These are phyloP conservation scores for Grammatotria lemairii DNA, from an alignment of 2,113 vertebrate genomes.

Conservation along the genomic window DNA sequence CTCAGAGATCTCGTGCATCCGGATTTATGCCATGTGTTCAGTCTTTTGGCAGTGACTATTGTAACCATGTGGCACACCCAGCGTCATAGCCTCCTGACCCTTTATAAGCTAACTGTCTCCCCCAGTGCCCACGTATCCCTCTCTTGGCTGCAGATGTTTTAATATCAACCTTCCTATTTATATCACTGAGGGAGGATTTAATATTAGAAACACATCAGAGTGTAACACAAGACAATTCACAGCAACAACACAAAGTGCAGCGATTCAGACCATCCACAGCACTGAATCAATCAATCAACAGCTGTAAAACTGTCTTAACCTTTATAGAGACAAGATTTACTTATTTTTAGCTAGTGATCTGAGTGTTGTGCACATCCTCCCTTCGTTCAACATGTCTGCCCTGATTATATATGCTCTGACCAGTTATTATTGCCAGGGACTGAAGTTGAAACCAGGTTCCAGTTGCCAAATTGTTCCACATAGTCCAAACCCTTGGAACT, in stretches of 20 bases:
- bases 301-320: neutral
- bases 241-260: neutral
- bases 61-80: neutral
- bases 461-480: neutral
- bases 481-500: neutral
- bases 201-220: neutral
- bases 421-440: neutral
- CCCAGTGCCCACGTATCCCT: neutral
- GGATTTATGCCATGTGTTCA: neutral
- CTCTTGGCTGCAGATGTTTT: neutral
- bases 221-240: neutral
- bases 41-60: neutral
- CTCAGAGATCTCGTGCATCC: neutral
- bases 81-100: neutral
- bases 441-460: neutral
- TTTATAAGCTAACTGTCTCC: neutral
- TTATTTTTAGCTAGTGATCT: neutral
- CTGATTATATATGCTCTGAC: neutral
- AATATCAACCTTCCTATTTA: neutral
- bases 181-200: neutral
- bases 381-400: neutral
- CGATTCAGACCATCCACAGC: neutral
- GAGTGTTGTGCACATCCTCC: neutral
- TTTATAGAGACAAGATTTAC: neutral
- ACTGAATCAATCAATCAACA: neutral